Conservation (phyloP, 2,113 vertebrate genomes). For the Donacobius atricapilla region DNA sequence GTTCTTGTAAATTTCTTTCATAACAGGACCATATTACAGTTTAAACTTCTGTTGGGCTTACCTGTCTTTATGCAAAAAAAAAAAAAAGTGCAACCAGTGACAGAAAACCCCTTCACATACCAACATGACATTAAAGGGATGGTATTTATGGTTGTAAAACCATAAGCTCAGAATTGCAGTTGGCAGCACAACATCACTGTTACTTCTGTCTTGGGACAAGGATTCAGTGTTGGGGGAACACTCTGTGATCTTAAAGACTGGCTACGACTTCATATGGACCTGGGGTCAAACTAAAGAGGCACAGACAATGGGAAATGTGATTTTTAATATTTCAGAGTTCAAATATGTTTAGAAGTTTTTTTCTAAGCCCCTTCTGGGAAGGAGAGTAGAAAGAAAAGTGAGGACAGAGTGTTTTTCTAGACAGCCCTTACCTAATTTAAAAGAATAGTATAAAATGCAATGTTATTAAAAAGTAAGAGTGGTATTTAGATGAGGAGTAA, state of each 20-base stretch:
- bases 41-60: not conserved
- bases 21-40: not conserved
- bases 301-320: not conserved
- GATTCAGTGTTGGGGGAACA: not conserved
- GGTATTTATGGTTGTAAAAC: constrained; percentile 29
- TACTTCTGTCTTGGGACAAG: not conserved
- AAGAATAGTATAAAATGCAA: not conserved
- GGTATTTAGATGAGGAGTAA: not conserved
- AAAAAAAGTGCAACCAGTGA: not conserved
- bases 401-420: not conserved
- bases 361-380: not conserved
- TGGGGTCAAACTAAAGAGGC: not conserved
- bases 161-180: constrained; percentile 17
- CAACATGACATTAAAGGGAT: not conserved
- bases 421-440: not conserved
- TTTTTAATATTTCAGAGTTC: not conserved
- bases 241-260: not conserved
- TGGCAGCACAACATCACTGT: not conserved
- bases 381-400: not conserved
- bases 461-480: not conserved
- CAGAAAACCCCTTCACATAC: not conserved
- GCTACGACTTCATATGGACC: not conserved
- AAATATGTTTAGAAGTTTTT: not conserved
- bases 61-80: not conserved
- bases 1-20: not conserved